A percentile compares a stretch with the other conserved stretches of the same genome.
Conservation (phyloP, 2,797 vertebrate genomes). For the Antrozous pallidus region DNA sequence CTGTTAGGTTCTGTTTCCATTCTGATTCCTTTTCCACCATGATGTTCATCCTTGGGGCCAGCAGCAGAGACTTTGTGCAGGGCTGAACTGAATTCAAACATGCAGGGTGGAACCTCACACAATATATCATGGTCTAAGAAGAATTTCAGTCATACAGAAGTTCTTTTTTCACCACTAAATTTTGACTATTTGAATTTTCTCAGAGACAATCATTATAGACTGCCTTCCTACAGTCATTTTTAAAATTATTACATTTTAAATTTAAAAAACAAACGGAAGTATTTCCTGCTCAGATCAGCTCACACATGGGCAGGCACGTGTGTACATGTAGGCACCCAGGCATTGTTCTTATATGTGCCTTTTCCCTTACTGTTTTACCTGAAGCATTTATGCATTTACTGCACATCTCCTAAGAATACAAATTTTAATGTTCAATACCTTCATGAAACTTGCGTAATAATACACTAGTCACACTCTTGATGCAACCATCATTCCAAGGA, state of each 20-base stretch:
- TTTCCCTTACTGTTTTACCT: not conserved
- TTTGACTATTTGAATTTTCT: not conserved
- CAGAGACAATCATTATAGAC: not conserved
- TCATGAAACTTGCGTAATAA: not conserved
- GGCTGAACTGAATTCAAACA: not conserved
- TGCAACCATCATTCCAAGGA: fast-evolving
- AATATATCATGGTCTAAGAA: fast-evolving
- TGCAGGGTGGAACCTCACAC: no score
- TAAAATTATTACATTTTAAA: not conserved
- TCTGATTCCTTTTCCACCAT: fast-evolving
- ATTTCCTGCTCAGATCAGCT: fast-evolving
- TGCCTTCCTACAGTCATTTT: not conserved
- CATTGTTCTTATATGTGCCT: fast-evolving
- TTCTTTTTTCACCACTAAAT: not conserved
- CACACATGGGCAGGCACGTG: fast-evolving
- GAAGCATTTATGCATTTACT: not conserved
- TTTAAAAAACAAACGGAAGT: not conserved
- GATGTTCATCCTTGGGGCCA: fast-evolving
- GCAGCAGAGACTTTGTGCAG: fast-evolving
- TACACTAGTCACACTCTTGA: fast-evolving
- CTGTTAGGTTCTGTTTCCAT: fast-evolving
- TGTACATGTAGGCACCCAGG: fast-evolving
- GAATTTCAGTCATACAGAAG: not conserved
- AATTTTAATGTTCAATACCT: fast-evolving
- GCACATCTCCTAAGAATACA: fast-evolving